Base-by-base conservation (phyloP, 2,888 invertebrate species). In the Cecidostiba fungosa region DNA sequence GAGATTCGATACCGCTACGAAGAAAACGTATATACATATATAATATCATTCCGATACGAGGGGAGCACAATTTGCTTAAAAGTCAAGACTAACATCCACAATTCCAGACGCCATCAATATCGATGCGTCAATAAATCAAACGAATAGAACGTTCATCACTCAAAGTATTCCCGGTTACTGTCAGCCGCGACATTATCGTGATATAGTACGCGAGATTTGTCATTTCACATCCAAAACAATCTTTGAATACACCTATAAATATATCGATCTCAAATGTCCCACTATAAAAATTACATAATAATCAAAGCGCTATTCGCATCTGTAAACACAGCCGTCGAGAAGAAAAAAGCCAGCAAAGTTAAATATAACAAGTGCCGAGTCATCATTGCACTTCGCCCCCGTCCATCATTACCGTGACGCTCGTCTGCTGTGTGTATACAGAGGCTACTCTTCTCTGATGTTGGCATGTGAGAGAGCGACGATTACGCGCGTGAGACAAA, bases 361-460 rank as follows among this genome's bases (percentile, higher is more conserved):
- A 66, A 66, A 26, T 26, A 66, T 66, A 66, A 29, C 1, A 4
- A 66, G 29, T 26, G 66, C 29, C 66, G 66, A 66, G 66, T 66
- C 26, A 66, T 66, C 26, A 14, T 29, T 26, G 66, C 66, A 66
- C 66, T 66, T 66, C 26, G 66, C 66, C 66, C 66, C 66, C n/a
- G 29, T 66, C 29, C 16, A 23, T 59, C n/a, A 23, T 59, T 19
- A 54, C 43, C 8, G 12, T n/a, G 54, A 54, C 54, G 54, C n/a
- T 19, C 54, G 6, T n/a, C 16, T 54, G 43, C 3, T 8, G 12
- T 54, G 5, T 54, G 19, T n/a, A 54, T n/a, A n/a, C 54, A 19
- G 1, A 10, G n/a, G 54, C 19, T 19, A 16, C 19, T 19, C 54
- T 54, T n/a, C 54, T 43, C 12, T 1, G 43, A 43, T 12, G 12